Evolutionary conservation across 1,140 invertebrate species (phyloP).

Genomic region (Eriosoma lanigerum): DNA sequence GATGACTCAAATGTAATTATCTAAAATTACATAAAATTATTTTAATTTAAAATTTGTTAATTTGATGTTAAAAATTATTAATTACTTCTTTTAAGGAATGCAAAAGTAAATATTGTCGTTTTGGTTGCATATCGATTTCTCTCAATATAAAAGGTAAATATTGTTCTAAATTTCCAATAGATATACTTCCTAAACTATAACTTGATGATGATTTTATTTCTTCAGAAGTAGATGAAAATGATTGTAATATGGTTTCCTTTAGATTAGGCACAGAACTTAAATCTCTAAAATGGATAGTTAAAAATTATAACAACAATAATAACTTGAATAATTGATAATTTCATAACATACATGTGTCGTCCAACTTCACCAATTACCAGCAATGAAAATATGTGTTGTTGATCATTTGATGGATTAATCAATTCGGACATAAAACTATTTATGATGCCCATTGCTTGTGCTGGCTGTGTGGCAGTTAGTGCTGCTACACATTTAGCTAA

Average conservation of each 20-base stretch:
- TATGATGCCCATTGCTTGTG: slow-evolving; percentile 78
- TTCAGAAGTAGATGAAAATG: slow-evolving; percentile 77
- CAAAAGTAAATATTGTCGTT: slow-evolving; percentile 91
- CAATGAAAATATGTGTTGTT: slow-evolving; percentile 87
- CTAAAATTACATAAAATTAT: slow-evolving; percentile 61
- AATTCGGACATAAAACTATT: slow-evolving; percentile 84
- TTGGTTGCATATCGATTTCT: slow-evolving; percentile 91
- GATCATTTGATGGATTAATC: slow-evolving; percentile 71
- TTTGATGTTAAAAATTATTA: not conserved
- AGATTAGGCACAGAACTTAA: slow-evolving; percentile 75
- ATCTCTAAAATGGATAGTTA: slow-evolving; percentile 69
- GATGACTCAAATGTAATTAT: slow-evolving; percentile 86
- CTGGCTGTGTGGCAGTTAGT: slow-evolving; percentile 75
- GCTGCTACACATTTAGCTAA: slow-evolving; percentile 94
- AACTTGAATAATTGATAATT: slow-evolving; percentile 8
- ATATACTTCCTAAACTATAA: slow-evolving; percentile 92
- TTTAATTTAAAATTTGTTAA: slow-evolving; percentile 1
- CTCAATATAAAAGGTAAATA: slow-evolving; percentile 93
- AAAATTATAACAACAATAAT: not conserved
- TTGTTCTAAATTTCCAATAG: slow-evolving; percentile 89
- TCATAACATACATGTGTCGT: slow-evolving; percentile 76
- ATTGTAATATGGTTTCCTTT: slow-evolving; percentile 73
- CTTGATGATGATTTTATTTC: slow-evolving; percentile 95
- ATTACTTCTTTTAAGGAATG: slow-evolving; percentile 95
- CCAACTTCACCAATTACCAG: slow-evolving; percentile 96